These are phyloP conservation scores for Erebia palarica DNA, from an alignment of 2,888 invertebrate genomes.

Conservation along the genomic window DNA sequence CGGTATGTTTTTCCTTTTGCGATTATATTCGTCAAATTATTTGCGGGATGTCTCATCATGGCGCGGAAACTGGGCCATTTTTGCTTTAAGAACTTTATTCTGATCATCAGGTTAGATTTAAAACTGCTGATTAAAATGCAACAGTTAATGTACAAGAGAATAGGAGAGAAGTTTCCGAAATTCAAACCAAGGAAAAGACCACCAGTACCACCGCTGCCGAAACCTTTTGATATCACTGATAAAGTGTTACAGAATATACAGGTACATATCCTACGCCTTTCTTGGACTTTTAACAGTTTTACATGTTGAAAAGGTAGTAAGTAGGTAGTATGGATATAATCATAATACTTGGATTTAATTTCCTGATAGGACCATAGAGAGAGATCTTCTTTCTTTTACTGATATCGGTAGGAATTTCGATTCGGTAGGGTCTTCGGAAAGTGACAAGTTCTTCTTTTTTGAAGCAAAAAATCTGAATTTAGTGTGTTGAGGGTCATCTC, in stretches of 20 bases:
- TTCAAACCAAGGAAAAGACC: constrained; percentile 21
- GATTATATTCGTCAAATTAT: too few relatives aligned
- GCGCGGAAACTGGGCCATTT: too few relatives aligned
- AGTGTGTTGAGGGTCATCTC: not conserved
- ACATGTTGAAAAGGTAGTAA: not conserved
- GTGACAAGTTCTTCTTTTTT: too few relatives aligned
- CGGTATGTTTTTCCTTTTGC: too few relatives aligned
- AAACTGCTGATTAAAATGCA: constrained; percentile 53
- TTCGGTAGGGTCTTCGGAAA: too few relatives aligned
- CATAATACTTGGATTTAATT: too few relatives aligned
- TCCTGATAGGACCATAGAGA: too few relatives aligned
- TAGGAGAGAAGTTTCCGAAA: constrained; percentile 50
- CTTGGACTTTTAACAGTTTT: not conserved
- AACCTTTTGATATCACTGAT: not conserved
- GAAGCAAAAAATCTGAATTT: not conserved
- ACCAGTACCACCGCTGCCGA: not conserved
- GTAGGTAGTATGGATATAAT: too few relatives aligned
- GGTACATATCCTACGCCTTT: not conserved
- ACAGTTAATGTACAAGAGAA: constrained; percentile 45
- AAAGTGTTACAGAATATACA: constrained; percentile 36
- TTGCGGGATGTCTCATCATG: too few relatives aligned
- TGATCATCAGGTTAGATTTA: constrained; percentile 46
- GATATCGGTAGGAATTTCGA: too few relatives aligned
- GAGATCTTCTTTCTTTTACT: too few relatives aligned
- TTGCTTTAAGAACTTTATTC: constrained; percentile 1